Percentiles rank a stretch among this genome's conserved stretches.
phyloP scores from a whole-genome alignment of 2,888 invertebrate genomes.

The Athripsodes cinereus region DNA sequence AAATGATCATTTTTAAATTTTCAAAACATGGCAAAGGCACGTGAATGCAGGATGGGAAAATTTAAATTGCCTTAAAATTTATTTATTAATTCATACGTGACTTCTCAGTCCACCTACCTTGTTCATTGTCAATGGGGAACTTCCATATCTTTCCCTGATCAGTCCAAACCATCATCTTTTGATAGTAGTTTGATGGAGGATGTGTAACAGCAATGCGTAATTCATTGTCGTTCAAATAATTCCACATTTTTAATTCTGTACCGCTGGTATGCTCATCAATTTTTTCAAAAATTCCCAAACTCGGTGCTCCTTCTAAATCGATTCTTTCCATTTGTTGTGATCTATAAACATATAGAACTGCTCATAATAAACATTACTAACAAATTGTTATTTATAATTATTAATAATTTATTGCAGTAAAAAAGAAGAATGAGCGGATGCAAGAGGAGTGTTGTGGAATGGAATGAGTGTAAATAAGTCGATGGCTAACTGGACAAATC shows the following conservation, averaged over 20 bases:
- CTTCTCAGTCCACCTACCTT: conserved; percentile 64
- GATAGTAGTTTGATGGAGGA: conserved; percentile 82
- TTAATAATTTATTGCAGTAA: too few species aligned
- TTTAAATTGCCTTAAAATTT: too few species aligned
- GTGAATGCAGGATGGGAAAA: too few species aligned
- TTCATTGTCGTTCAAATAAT: conserved; percentile 57
- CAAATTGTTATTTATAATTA: too few species aligned
- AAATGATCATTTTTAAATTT: too few species aligned
- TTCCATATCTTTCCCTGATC: conserved; percentile 92
- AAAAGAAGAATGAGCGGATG: too few species aligned
- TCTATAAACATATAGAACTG: not conserved
- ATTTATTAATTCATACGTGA: too few species aligned
- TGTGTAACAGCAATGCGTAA: conserved; percentile 60
- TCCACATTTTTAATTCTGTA: conserved; percentile 61
- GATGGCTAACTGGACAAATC: too few species aligned
- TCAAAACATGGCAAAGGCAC: too few species aligned
- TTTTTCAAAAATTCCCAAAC: conserved; percentile 59
- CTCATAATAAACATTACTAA: not conserved
- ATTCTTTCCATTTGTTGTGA: conserved; percentile 32
- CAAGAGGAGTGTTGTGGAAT: too few species aligned
- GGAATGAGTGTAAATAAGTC: too few species aligned
- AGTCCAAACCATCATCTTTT: conserved; percentile 93
- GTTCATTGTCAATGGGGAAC: conserved; percentile 96
- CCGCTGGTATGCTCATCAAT: conserved; percentile 37
- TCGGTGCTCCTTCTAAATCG: conserved; percentile 56